A percentile compares a stretch with the other conserved stretches of the same genome.
Conservation (phyloP, 2,888 invertebrate species). For the Coecobrya sp. region DNA sequence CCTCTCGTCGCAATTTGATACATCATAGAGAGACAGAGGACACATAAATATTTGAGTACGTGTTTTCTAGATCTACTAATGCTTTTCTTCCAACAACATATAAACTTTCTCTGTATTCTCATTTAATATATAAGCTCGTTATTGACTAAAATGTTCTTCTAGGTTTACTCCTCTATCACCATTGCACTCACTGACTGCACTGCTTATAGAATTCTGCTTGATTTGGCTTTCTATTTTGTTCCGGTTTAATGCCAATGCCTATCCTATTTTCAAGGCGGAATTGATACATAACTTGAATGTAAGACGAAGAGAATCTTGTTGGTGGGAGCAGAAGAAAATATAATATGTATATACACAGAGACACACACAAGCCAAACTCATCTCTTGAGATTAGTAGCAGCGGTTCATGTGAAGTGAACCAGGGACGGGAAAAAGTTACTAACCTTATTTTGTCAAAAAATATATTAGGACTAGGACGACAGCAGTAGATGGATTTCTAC, state of each 20-base stretch:
- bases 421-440: neutral
- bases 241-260: constrained; percentile 16
- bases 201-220: neutral
- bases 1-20: neutral
- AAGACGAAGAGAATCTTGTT: neutral
- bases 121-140: constrained; percentile 1
- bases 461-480: neutral
- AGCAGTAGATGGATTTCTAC: too few relatives aligned
- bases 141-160: neutral
- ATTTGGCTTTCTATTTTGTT: neutral
- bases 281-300: constrained; percentile 26
- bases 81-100: neutral
- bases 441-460: constrained; percentile 30
- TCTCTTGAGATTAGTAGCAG: constrained; percentile 72
- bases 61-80: neutral
- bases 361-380: constrained; percentile 47
- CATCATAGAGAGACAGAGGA: constrained; percentile 6
- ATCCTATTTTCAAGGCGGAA: constrained; percentile 13
- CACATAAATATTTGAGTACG: constrained; percentile 43
- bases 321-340: neutral
- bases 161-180: too few relatives aligned
- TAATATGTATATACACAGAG: neutral
- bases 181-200: too few relatives aligned
- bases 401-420: constrained; percentile 35
- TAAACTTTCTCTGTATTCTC: neutral